Base-by-base conservation (phyloP, 2,888 invertebrate species). In the Noctua comes region DNA sequence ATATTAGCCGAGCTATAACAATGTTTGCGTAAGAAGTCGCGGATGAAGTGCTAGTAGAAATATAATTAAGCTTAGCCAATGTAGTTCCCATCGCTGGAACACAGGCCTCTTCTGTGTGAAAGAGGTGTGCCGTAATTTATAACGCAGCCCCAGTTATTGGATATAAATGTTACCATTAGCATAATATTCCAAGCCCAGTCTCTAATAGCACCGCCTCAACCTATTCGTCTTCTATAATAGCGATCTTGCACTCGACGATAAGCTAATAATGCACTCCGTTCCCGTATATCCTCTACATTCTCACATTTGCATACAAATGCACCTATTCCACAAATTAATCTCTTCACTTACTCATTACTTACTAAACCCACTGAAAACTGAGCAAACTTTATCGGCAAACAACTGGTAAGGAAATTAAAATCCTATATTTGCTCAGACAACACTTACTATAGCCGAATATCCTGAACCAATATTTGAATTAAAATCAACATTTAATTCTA, bases 401-500 rank as follows among this genome's bases (percentile, higher is more conserved):
- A 71, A 71, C 69, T 57, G 59, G 31, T 40, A 70, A 75, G 82
- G 71, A 77, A 87, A 80, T 87, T 83, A 85, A 83, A 83, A 85
- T 75, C 57, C 46, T 57, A 75, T 80, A 74, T 87, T 87, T 85
- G 48, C 21, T 71, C 73, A n/a, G 66, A 57, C 31, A 71, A 75
- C 82, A 66, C 66, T 66, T 68, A 70, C 68, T n/a, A n/a, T 66
- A 27, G 21, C 51, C 43, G 65, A 77, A 79, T 76, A 80, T 75
- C 66, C 79, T 79, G 83, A 83, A 87, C 68, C 79, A 86, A 85
- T 87, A 80, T 83, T 83, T 72, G 85, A 83, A 86, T 83, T 86
- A 85, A 88, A 89, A 88, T 85, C 83, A 86, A 88, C 89, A 88
- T 85, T 79, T 84, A 80, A 86, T 79, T 88, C 76, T 80, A 72